phyloP scores from a whole-genome alignment of 2,888 invertebrate species.

The Callinectes sapidus region DNA sequence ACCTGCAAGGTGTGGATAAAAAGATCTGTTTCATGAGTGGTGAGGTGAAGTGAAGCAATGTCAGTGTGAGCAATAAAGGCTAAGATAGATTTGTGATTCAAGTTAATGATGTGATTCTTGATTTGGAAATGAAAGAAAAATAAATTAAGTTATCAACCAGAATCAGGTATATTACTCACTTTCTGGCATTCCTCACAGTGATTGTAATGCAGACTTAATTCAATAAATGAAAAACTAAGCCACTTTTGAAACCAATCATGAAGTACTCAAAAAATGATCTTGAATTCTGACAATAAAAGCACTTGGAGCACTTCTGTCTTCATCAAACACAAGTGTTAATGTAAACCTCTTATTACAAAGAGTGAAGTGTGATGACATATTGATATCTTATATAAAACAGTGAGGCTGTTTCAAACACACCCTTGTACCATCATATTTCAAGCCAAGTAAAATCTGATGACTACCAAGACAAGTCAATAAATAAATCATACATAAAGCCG shows the following conservation, averaged over 20 bases:
- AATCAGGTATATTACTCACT: too few species aligned
- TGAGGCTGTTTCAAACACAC: neutral
- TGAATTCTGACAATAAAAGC: neutral
- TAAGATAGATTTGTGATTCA: too few species aligned
- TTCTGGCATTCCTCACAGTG: neutral
- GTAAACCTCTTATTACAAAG: neutral
- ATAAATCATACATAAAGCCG: neutral
- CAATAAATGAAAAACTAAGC: neutral
- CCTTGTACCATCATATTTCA: neutral
- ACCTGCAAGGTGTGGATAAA: slow-evolving; percentile 80
- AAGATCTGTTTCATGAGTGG: neutral
- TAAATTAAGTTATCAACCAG: too few species aligned
- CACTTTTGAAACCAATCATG: neutral
- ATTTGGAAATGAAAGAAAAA: too few species aligned
- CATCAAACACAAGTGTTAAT: neutral
- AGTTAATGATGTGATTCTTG: too few species aligned
- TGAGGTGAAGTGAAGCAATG: neutral
- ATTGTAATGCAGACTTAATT: neutral
- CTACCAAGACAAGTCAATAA: neutral
- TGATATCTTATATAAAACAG: neutral
- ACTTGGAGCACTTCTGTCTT: neutral
- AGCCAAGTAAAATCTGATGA: neutral
- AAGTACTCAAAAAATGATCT: neutral
- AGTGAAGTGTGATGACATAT: neutral
- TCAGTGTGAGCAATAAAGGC: neutral